Conservation (phyloP, 2,113 vertebrate species). For the Lipotes vexillifer region DNA sequence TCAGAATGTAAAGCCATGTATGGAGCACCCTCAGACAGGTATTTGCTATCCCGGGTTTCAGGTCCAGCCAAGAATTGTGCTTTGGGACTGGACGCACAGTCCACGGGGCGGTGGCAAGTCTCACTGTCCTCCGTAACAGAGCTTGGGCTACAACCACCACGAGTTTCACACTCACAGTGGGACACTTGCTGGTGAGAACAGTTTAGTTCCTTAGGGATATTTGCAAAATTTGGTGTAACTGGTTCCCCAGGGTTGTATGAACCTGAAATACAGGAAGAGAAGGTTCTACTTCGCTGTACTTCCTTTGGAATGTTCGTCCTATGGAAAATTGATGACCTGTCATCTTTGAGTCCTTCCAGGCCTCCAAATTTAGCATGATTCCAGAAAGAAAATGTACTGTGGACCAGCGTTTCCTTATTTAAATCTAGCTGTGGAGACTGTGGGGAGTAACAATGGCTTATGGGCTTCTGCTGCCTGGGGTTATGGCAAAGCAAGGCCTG, state of each 20-base stretch:
- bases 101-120: conserved; percentile 35
- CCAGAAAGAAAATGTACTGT: conserved; percentile 83
- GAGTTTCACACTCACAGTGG: background rate
- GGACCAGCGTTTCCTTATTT: conserved; percentile 70
- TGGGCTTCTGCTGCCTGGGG: conserved; percentile 73
- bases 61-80: conserved; percentile 50
- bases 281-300: conserved; percentile 83
- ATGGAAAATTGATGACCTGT: conserved; percentile 62
- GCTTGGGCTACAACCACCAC: conserved; percentile 33
- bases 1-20: conserved; percentile 81
- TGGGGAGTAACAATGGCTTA: conserved; percentile 49
- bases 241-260: conserved; percentile 60
- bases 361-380: conserved; percentile 73
- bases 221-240: background rate
- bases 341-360: conserved; percentile 63
- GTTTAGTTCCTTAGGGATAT: background rate
- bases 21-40: conserved; percentile 73
- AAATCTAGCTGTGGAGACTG: conserved; percentile 58
- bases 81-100: conserved; percentile 65
- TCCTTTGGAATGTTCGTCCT: conserved; percentile 76
- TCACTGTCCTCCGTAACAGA: conserved; percentile 26
- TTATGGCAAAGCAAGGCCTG: conserved; percentile 65
- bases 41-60: conserved; percentile 66
- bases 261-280: conserved; percentile 81
- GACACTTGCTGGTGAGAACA: background rate